phyloP scores from a whole-genome alignment of 2,888 invertebrate genomes.

The Eristalis intricaria region DNA sequence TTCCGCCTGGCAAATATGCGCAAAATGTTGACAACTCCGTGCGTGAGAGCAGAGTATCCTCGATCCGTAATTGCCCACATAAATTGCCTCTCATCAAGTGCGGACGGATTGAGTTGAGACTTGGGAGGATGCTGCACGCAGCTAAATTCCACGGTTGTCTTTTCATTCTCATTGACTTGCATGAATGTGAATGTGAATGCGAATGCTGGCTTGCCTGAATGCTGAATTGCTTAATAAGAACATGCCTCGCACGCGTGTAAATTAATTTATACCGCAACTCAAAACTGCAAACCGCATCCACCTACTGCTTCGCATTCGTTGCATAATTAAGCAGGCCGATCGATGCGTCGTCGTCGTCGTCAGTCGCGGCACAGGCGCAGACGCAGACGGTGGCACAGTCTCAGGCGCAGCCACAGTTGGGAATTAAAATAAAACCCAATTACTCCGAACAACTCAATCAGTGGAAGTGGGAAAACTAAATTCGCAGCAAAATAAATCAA shows the following conservation, averaged over 20 bases:
- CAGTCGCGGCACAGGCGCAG: background rate
- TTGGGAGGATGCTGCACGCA: background rate
- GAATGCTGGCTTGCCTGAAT: background rate
- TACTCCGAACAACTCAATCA: constrained; percentile 70
- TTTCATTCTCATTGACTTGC: constrained; percentile 38
- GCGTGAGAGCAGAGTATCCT: constrained; percentile 48
- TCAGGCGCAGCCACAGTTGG: too few relatives aligned
- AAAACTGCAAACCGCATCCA: constrained; percentile 45
- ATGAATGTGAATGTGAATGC: constrained; percentile 29
- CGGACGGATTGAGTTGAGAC: background rate
- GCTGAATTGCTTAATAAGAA: constrained; percentile 65
- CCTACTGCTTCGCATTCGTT: constrained; percentile 42
- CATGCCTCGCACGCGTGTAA: constrained; percentile 69
- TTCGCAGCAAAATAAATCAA: constrained; percentile 65
- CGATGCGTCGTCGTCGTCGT: background rate
- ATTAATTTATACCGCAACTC: constrained; percentile 64
- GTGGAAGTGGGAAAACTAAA: constrained; percentile 64
- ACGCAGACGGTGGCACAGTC: too few relatives aligned
- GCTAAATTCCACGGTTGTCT: background rate
- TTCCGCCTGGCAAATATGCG: constrained; percentile 11
- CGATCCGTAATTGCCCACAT: constrained; percentile 54
- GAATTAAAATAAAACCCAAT: constrained; percentile 57
- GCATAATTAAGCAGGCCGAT: constrained; percentile 56
- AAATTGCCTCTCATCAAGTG: constrained; percentile 46
- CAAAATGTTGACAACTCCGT: constrained; percentile 38